These are phyloP conservation scores for Rhyacichthys aspro DNA, from an alignment of 2,797 vertebrate genomes.

Conservation along the genomic window DNA sequence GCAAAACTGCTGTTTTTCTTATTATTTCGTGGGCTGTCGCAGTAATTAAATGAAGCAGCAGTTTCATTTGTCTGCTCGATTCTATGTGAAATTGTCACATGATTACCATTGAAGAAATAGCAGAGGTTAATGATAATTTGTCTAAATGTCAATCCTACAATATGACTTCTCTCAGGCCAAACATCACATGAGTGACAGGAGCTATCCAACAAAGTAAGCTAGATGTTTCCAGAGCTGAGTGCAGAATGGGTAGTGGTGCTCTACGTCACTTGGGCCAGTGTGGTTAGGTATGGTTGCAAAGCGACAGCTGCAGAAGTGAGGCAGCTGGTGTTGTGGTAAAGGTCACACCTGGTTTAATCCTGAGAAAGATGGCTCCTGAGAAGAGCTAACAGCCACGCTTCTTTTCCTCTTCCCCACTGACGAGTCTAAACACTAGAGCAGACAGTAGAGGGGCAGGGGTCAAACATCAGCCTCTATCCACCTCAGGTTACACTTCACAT, in stretches of 20 bases:
- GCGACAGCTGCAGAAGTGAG: slow-evolving; percentile 84
- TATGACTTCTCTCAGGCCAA: slow-evolving; percentile 12
- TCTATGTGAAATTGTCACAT: too few relatives aligned
- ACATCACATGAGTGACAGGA: slow-evolving; percentile 18
- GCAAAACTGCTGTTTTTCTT: too few relatives aligned
- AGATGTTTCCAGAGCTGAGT: slow-evolving; percentile 26
- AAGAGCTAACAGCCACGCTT: slow-evolving; percentile 99
- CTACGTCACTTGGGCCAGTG: slow-evolving; percentile 58
- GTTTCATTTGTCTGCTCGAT: too few relatives aligned
- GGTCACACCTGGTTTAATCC: slow-evolving; percentile 99
- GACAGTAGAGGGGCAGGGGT: slow-evolving; percentile 99
- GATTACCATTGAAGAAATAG: too few relatives aligned
- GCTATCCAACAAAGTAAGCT: slow-evolving; percentile 4
- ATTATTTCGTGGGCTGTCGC: too few relatives aligned
- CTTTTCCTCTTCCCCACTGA: slow-evolving; percentile 99
- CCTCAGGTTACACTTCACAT: slow-evolving; percentile 71
- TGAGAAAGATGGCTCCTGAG: slow-evolving; percentile 99
- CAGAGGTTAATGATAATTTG: too few relatives aligned
- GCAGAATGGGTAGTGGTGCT: slow-evolving; percentile 58
- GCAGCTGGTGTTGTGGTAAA: slow-evolving; percentile 87
- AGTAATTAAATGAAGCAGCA: too few relatives aligned
- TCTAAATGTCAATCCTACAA: slow-evolving; percentile 2
- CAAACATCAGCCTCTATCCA: slow-evolving; percentile 84
- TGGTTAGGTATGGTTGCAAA: slow-evolving; percentile 70
- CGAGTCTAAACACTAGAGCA: slow-evolving; percentile 99